Conservation (phyloP, 2,888 invertebrate genomes). For the Neuroscelio doddi region DNA sequence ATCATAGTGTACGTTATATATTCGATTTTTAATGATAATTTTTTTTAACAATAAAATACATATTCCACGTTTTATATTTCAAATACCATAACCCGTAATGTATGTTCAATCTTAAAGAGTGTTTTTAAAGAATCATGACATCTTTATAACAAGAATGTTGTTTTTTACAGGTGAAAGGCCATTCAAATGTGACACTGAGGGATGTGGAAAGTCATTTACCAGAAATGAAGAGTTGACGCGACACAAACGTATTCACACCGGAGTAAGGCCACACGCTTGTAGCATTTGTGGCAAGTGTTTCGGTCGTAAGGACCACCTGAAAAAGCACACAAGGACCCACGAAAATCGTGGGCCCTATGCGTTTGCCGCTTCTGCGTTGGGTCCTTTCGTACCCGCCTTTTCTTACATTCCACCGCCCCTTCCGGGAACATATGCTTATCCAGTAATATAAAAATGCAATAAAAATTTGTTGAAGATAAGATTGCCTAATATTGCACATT, state of each 20-base stretch:
- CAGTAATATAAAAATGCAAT: constrained; percentile 47
- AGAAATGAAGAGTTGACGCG: constrained; percentile 93
- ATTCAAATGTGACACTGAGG: constrained; percentile 88
- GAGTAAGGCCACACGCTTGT: constrained; percentile 89
- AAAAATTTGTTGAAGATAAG: too few relatives aligned
- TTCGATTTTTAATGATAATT: too few relatives aligned
- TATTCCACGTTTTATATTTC: too few relatives aligned
- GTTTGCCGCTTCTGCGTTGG: constrained; percentile 42
- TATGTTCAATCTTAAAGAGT: too few relatives aligned
- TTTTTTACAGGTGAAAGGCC: constrained; percentile 83
- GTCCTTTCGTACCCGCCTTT: constrained; percentile 42
- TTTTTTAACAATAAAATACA: too few relatives aligned
- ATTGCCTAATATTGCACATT: too few relatives aligned
- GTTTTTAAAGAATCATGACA: constrained; percentile 6
- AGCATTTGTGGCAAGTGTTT: constrained; percentile 92
- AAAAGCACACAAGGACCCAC: constrained; percentile 94
- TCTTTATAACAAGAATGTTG: too few relatives aligned
- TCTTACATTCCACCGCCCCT: constrained; percentile 16
- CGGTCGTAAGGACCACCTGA: constrained; percentile 94
- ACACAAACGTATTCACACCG: constrained; percentile 93
- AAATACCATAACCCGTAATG: too few relatives aligned
- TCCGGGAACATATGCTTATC: constrained; percentile 29
- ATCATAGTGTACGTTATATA: too few relatives aligned
- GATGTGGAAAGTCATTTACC: constrained; percentile 92
- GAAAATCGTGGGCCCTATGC: constrained; percentile 57